phyloP scores from a whole-genome alignment of 2,113 vertebrate genomes.

The Notothenia rossii region DNA sequence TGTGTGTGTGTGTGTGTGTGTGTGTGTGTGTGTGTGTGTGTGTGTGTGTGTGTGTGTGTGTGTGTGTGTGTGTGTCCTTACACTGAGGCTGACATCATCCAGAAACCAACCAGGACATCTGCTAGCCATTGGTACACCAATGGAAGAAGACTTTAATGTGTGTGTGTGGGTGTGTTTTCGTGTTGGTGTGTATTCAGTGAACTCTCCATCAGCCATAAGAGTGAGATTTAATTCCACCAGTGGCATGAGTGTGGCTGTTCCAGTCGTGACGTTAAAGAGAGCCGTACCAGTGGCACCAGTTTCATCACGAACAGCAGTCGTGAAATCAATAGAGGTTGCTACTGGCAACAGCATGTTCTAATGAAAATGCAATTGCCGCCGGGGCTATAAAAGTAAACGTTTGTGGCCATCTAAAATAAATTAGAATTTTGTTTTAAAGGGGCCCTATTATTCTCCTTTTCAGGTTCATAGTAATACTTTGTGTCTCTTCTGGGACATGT shows the following conservation, averaged over 20 bases:
- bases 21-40: slow-evolving; percentile 22
- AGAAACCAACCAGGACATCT: slow-evolving; percentile 31
- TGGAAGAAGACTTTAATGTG: slow-evolving; percentile 3
- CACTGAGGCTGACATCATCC: slow-evolving; percentile 22
- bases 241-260: slow-evolving; percentile 2
- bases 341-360: neutral
- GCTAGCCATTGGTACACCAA: slow-evolving; percentile 14
- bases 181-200: slow-evolving; percentile 3
- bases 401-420: no score
- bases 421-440: no score
- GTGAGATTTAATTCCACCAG: slow-evolving; percentile 4
- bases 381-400: neutral
- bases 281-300: neutral
- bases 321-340: neutral
- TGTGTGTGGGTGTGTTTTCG: neutral
- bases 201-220: neutral
- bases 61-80: neutral
- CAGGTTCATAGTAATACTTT: no score
- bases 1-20: slow-evolving; percentile 34
- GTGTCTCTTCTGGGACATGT: no score
- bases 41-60: slow-evolving; percentile 34
- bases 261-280: neutral
- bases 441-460: no score
- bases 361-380: neutral
- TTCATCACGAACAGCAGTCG: neutral